These are phyloP conservation scores for Dicrostonyx torquatus DNA, from an alignment of 2,797 vertebrate species.

Conservation along the genomic window DNA sequence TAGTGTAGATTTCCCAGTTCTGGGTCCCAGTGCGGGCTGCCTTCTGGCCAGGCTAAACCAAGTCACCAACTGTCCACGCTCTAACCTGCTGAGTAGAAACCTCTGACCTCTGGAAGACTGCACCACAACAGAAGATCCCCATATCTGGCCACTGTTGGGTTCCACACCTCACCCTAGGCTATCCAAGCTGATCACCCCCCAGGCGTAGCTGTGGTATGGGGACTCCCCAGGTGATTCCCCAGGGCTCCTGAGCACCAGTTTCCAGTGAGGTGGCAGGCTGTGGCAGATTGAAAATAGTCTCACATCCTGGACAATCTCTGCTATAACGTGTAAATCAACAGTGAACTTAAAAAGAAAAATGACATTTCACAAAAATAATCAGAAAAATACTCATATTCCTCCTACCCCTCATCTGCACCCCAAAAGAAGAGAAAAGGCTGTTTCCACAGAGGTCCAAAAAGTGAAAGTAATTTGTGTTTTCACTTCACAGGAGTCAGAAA, in stretches of 20 bases:
- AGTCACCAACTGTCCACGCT: background rate
- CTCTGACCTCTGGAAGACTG: background rate
- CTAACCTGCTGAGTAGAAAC: background rate
- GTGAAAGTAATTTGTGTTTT: background rate
- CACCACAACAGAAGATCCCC: background rate
- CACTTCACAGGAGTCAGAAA: background rate
- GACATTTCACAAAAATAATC: background rate
- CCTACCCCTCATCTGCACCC: background rate
- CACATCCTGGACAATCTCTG: background rate
- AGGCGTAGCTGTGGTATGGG: background rate
- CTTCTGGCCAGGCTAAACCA: background rate
- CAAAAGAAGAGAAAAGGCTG: background rate
- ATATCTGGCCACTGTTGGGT: background rate
- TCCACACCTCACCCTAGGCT: accelerated
- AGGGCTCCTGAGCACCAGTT: too few species aligned
- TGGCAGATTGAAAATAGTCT: background rate
- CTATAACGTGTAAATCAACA: background rate
- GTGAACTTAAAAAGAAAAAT: conserved; percentile 10
- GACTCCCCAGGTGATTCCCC: background rate
- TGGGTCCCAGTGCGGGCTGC: background rate
- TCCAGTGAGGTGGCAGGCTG: background rate
- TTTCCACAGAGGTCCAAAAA: background rate
- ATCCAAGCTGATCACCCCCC: background rate
- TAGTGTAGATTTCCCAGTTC: background rate
- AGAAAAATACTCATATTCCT: background rate